phyloP scores from a whole-genome alignment of 2,888 invertebrate genomes.

The Ditylenchus weischeri region DNA sequence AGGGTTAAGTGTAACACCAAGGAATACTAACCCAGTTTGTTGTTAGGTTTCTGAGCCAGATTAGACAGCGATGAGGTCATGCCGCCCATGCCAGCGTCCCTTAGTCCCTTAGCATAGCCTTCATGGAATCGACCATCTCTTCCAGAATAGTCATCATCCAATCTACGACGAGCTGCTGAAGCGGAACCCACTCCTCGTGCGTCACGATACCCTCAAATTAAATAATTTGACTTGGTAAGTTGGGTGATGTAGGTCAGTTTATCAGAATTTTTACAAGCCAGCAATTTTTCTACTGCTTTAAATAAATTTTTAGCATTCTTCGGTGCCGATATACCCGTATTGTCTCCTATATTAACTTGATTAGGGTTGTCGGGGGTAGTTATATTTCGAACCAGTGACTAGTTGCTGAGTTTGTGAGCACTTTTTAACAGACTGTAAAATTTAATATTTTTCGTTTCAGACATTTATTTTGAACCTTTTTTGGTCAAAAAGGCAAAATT shows the following conservation, averaged over 20 bases:
- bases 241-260: background rate
- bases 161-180: constrained; percentile 43
- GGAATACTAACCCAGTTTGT: constrained; percentile 36
- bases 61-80: constrained; percentile 58
- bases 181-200: constrained; percentile 51
- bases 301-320: no score
- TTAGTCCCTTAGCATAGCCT: constrained; percentile 52
- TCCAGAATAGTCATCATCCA: constrained; percentile 53
- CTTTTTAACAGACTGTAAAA: no score
- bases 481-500: no score
- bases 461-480: no score
- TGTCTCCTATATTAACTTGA: no score
- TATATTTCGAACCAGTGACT: no score
- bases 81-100: constrained; percentile 56
- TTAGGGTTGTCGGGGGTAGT: no score
- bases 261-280: background rate
- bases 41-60: constrained; percentile 46
- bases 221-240: no score
- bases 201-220: constrained; percentile 52
- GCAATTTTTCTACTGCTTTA: background rate
- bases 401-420: no score
- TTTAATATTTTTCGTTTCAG: no score
- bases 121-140: constrained; percentile 52
- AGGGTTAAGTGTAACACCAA: no score
- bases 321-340: no score